These are phyloP conservation scores for Tanytarsus gracilentus DNA, from an alignment of 2,888 invertebrate species.

Conservation along the genomic window DNA sequence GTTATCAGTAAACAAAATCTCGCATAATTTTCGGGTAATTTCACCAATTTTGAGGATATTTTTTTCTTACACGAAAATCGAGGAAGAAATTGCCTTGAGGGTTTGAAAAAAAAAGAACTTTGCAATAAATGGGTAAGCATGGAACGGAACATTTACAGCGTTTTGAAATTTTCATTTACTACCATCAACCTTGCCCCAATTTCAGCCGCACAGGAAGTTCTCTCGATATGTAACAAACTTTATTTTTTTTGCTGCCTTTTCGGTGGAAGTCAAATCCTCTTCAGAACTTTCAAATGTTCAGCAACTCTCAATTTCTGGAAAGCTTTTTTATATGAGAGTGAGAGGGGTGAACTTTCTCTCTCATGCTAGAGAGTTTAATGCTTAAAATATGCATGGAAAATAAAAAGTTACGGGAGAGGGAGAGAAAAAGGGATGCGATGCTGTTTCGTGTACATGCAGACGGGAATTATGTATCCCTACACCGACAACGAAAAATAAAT, in stretches of 20 bases:
- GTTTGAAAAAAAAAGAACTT: too few species aligned
- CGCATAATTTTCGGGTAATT: too few species aligned
- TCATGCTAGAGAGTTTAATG: too few species aligned
- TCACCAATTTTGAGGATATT: too few species aligned
- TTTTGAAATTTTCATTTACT: background rate
- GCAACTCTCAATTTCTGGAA: background rate
- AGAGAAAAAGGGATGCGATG: background rate
- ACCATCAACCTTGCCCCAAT: constrained; percentile 3
- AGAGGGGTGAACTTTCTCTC: too few species aligned
- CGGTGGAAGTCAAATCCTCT: background rate
- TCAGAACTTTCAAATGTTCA: background rate
- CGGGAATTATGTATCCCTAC: constrained; percentile 16
- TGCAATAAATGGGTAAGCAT: too few species aligned
- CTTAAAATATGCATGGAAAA: constrained; percentile 1
- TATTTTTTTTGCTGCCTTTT: background rate
- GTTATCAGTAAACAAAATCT: too few species aligned
- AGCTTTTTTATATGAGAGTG: too few species aligned
- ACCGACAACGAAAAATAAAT: constrained; percentile 18
- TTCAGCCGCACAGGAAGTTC: background rate
- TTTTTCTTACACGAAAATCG: too few species aligned
- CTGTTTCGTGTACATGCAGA: background rate
- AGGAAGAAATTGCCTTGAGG: too few species aligned
- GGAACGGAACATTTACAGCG: too few species aligned
- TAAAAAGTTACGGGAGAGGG: background rate
- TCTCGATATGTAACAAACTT: background rate